Evolutionary conservation across 2,797 vertebrate species (phyloP).

Genomic region (Falco rusticolus): DNA sequence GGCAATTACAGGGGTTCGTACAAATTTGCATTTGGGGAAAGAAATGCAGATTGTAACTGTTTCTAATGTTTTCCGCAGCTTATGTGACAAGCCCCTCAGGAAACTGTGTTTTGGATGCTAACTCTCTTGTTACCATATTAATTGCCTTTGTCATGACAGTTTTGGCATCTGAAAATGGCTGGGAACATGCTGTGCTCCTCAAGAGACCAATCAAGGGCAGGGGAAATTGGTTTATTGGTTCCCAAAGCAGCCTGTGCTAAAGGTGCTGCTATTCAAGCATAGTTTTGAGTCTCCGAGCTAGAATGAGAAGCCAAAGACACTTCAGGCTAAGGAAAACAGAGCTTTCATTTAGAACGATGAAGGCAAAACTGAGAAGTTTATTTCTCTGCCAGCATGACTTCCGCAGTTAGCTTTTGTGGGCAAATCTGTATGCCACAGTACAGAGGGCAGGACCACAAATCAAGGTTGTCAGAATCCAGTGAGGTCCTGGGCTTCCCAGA

Average conservation of each 20-base stretch:
- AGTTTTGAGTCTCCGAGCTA: constrained; percentile 44
- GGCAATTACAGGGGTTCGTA: constrained; percentile 44
- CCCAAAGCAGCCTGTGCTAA: constrained; percentile 41
- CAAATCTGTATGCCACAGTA: neutral
- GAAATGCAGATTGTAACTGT: constrained; percentile 69
- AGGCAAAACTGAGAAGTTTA: constrained; percentile 38
- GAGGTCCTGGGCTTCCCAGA: neutral
- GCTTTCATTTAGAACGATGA: constrained; percentile 5
- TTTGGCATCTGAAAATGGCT: constrained; percentile 78
- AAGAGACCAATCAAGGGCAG: constrained; percentile 72
- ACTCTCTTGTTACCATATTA: constrained; percentile 82
- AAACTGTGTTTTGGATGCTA: constrained; percentile 78
- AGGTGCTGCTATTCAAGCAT: constrained; percentile 57
- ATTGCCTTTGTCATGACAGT: constrained; percentile 82
- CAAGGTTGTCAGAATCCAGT: neutral
- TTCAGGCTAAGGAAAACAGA: constrained; percentile 55
- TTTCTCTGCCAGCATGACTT: constrained; percentile 25
- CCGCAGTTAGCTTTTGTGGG: constrained; percentile 24
- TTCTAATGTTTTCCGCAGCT: constrained; percentile 72
- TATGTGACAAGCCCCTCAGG: constrained; percentile 79
- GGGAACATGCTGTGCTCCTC: constrained; percentile 74
- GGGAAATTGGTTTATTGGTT: constrained; percentile 70
- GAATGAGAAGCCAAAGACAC: constrained; percentile 62
- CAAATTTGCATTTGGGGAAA: constrained; percentile 59
- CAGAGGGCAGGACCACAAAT: neutral